Conservation (phyloP, 2,113 vertebrate species). For the Corynorhinus townsendii region DNA sequence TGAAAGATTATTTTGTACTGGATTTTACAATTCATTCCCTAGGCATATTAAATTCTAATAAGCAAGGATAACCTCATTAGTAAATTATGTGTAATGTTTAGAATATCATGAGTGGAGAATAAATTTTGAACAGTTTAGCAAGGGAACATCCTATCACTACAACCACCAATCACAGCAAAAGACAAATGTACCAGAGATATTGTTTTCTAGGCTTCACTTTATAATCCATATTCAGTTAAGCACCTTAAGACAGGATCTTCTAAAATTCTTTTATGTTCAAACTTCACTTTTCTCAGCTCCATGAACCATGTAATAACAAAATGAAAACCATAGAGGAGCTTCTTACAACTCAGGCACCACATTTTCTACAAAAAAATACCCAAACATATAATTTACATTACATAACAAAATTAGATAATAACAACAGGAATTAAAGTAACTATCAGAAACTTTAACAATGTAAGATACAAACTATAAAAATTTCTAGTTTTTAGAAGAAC, state of each 20-base stretch:
- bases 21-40: not conserved
- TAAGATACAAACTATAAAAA: not conserved
- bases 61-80: not conserved
- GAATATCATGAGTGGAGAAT: not conserved
- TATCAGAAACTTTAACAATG: not conserved
- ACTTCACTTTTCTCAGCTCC: slow-evolving; percentile 22
- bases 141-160: not conserved
- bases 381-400: not conserved
- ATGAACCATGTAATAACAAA: slow-evolving; percentile 34
- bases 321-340: not conserved
- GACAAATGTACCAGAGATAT: not conserved
- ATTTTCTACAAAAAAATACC: slow-evolving; percentile 8
- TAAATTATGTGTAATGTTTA: not conserved
- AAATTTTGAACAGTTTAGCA: not conserved
- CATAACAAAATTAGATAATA: not conserved
- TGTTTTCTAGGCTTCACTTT: slow-evolving; percentile 21
- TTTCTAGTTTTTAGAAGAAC: not conserved
- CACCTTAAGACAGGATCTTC: not conserved
- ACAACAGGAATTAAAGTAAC: not conserved
- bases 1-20: not conserved
- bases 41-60: not conserved
- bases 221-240: not conserved
- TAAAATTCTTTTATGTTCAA: slow-evolving; percentile 3
- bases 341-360: not conserved
- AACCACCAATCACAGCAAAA: not conserved